Percentiles rank a stretch among this genome's conserved stretches.
phyloP scores from a whole-genome alignment of 2,113 vertebrate species.

The Ranitomeya imitator region DNA sequence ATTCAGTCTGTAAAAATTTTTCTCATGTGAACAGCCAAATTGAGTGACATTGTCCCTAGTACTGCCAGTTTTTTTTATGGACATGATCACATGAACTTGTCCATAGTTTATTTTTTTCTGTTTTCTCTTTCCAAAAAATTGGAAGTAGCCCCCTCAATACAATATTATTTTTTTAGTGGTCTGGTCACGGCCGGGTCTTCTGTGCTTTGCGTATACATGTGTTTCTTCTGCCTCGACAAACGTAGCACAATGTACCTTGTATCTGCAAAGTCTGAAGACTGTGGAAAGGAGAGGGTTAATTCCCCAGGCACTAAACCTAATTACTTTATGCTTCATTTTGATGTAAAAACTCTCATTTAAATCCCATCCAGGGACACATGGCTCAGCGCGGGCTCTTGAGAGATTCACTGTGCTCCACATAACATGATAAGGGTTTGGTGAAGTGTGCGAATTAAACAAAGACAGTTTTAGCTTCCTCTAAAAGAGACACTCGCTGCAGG shows the following conservation, averaged over 20 bases:
- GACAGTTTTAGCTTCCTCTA: not conserved
- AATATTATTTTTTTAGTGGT: not conserved
- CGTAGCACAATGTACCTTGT: not conserved
- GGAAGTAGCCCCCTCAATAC: not conserved
- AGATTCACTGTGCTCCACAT: conserved; percentile 13
- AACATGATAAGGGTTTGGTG: conserved; percentile 18
- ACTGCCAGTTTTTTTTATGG: no score
- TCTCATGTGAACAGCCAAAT: no score
- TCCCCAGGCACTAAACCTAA: conserved; percentile 43
- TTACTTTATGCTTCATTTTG: conserved; percentile 44
- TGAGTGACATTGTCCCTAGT: no score
- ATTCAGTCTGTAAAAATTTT: no score
- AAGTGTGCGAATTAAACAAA: conserved; percentile 21
- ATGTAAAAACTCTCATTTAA: conserved; percentile 47
- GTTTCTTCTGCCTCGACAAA: not conserved
- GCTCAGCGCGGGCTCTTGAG: conserved; percentile 8
- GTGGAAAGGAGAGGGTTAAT: conserved; percentile 25
- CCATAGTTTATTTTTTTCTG: no score
- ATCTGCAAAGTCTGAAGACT: not conserved
- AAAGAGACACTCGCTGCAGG: not conserved
- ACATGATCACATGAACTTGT: no score
- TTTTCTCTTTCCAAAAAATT: no score
- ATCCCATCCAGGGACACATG: conserved; percentile 29
- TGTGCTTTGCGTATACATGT: not conserved
- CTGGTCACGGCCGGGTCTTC: not conserved